Base-by-base conservation (phyloP, 2,113 vertebrate genomes). In the Thomomys bottae region DNA sequence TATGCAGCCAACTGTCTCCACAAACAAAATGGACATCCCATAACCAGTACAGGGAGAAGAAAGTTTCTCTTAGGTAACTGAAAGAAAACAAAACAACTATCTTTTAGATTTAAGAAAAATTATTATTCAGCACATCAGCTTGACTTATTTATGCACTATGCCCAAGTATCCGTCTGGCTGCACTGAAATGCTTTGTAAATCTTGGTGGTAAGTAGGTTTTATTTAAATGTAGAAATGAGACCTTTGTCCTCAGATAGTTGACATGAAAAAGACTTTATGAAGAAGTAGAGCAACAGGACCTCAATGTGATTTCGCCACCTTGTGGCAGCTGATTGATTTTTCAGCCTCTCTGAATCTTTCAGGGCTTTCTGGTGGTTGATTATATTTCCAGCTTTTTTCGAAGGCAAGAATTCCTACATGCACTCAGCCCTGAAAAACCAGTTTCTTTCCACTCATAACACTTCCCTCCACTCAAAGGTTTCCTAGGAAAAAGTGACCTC, bases 211-310 rank as follows among this genome's bases (percentile, higher is more conserved):
- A 95, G 90, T 92, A 80, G 40, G 59, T 95, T 95, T 95, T 93
- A 95, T 92, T 93, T 94, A 96, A 94, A 95, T 92, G 88, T 87
- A 95, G 89, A 96, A 96, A 93, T 90, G 86, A 95, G 93, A 96
- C 90, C 83, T 96, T 94, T 94, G 95, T 92, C 92, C 66, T 92
- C 87, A 82, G 61, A 78, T 17, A 61, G 94, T 78, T 92, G 89
- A 70, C 75, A 34, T 26, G 59, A 80, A 92, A 89, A 90, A 34
- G 85, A 77, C 89, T 93, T 86, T 36, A 0, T 4, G 49, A 72
- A 36, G 64, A 79, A 82, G 81, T 18, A 23, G n/a, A 64, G 49
- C 59, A 42, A 40, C 21, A 87, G 61, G 95, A 96, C 45, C 28
- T 84, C 92, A 89, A 89, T 83, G 89, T 93, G 92, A 92, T 82